Evolutionary conservation across 2,888 invertebrate species (phyloP), one percentile per base, ranked within the genome.

Genomic region (Thera britannica): DNA sequence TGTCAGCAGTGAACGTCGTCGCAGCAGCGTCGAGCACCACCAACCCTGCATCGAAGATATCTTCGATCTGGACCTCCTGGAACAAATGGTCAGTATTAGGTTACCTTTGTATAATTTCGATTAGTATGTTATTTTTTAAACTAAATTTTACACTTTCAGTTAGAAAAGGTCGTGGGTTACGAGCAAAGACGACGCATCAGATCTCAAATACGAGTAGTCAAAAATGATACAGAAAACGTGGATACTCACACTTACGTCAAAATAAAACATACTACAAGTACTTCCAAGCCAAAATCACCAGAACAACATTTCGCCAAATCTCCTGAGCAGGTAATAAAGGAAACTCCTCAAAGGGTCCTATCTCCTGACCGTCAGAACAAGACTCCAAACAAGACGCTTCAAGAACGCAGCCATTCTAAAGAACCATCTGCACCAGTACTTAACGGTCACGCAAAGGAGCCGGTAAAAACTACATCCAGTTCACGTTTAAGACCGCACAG

Each of bases 171-270:
- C 67, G 95, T 95, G 64, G 96, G 96, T 71, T 97, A 97, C 84
- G 97, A 97, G 82, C 95, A 97, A 79, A 93, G 97, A 76, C 95
- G 97, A 72, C 95, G 96, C 75, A 96, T 97, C 65, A 94, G 97
- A 71, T 95, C 96, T 2, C 97, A 97, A 87, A 97, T 97, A 70
- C 94, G 97, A 72, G 85, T 96, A 23, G 96, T 97, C 7, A 96
- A 95, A 83, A 96, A 96, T 77, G 91, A 95, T 73, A 92, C 93
- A 41, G 95, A 95, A 73, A 81, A 86, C 23, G 59, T 69, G 35
- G 79, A 82, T 58, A 78, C 80, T 70, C 80, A 79, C 34, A 81
- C 77, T 61, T 72, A 82, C 65, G 80, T 77, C 58, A 87, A 79
- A 80, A 80, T 78, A 62, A 88, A 88, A 70, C 83, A 80, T 65